Base-by-base conservation (phyloP, 2,113 vertebrate species). In the Nannospalax galili region DNA sequence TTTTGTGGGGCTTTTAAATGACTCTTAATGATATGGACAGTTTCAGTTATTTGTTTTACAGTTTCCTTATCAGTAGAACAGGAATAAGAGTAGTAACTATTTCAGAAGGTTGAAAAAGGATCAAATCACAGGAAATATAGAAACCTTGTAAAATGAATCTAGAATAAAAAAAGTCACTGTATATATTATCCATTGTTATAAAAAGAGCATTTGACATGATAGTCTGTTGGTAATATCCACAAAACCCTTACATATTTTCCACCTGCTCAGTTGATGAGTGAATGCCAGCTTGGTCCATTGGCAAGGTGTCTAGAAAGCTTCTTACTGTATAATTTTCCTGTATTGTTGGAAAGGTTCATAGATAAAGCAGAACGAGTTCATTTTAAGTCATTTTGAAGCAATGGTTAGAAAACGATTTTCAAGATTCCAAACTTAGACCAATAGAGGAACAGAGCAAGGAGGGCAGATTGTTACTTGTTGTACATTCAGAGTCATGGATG, bases 321-420 rank as follows among this genome's bases (percentile, higher is more conserved):
- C 7, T 40, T 60, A 60, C 7, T 84, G 26, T 72, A 26, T 87
- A 90, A 87, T 67, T 80, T 87, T 65, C 7, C 26, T 87, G 3
- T 84, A 94, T 67, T 65, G 1, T 37, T 92, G 32, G 22, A 79
- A 84, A 84, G 7, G 26, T 42, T 92, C 65, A 45, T 62, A 28
- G 30, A 84, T 14, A 84, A 79, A 88, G 16, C 22, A 94, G 42
- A 3, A 67, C 9, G 75, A 60, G 15, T 22, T 48, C 32, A 92
- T 93, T 95, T 90, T 20, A 92, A 81, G 81, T 73, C 35, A 74
- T 89, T 65, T 48, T 84, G 56, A 81, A 17, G 26, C 16, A 95
- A 93, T 42, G 89, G 9, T 79, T 48, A 56, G 3, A 42, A 15
- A 14, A 93, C 72, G 75, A 73, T 64, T 12, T 79, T 95, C 20